Percentiles rank a stretch among this genome's conserved stretches.
Evolutionary conservation across 2,797 vertebrate species (phyloP).

Genomic region (Molossus molossus): DNA sequence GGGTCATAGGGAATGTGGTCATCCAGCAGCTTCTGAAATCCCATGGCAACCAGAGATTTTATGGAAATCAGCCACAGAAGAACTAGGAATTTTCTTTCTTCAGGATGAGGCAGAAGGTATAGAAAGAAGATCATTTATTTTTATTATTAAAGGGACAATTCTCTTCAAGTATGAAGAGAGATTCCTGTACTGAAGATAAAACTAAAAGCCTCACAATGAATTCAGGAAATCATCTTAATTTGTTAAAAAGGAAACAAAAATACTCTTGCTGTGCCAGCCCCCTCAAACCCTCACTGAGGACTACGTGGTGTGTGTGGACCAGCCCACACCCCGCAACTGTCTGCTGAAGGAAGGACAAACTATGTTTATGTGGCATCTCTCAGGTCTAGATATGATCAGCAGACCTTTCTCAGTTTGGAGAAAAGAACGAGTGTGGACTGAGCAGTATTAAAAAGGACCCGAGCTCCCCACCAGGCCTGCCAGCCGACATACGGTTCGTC

Average conservation of each 20-base stretch:
- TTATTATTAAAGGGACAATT: neutral
- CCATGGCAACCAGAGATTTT: neutral
- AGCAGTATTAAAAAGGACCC: neutral
- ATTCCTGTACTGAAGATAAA: neutral
- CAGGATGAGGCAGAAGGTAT: neutral
- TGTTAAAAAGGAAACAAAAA: neutral
- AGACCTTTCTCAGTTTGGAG: slow-evolving; percentile 74
- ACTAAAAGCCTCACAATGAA: neutral
- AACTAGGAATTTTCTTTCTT: neutral
- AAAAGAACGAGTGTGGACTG: neutral
- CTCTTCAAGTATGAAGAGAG: neutral
- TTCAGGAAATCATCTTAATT: slow-evolving; percentile 8
- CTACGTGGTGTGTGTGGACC: too few species aligned
- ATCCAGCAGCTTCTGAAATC: neutral
- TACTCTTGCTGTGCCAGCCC: neutral
- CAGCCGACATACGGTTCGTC: slow-evolving; percentile 61
- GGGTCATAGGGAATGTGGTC: neutral
- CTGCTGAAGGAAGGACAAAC: neutral
- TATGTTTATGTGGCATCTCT: accelerated
- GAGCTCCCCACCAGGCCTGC: slow-evolving; percentile 37
- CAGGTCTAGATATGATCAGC: neutral
- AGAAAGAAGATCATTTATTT: neutral
- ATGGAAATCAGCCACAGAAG: neutral
- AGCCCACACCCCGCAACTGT: too few species aligned
- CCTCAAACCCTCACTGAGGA: neutral